Percentiles rank a stretch among this genome's conserved stretches.
These are phyloP conservation scores for Parelbella ahira DNA, from an alignment of 2,888 invertebrate species.

Conservation along the genomic window DNA sequence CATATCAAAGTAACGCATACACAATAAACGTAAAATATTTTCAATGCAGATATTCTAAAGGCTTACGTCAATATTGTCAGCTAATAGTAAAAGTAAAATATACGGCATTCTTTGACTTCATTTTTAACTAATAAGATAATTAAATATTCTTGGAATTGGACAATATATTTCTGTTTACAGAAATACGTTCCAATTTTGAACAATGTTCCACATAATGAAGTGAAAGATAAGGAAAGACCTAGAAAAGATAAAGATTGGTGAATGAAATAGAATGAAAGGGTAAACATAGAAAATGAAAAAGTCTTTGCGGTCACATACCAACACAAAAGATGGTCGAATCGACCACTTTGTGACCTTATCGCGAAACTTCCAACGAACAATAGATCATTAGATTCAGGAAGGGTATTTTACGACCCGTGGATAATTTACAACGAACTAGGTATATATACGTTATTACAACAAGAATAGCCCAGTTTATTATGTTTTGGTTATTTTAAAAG, in stretches of 20 bases:
- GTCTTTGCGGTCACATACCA: conserved; percentile 6
- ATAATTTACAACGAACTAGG: conserved; percentile 19
- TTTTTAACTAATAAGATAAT: conserved; percentile 1
- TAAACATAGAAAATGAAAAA: no score
- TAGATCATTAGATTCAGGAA: conserved; percentile 18
- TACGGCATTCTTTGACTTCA: conserved; percentile 10
- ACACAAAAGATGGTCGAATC: conserved; percentile 7
- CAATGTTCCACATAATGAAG: conserved; percentile 10
- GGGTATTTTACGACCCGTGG: conserved; percentile 13
- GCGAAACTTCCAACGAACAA: conserved; percentile 17
- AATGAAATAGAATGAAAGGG: conserved; percentile 17
- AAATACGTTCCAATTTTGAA: conserved; percentile 14
- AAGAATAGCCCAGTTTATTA: conserved; percentile 4
- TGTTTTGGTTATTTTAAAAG: conserved; percentile 6
- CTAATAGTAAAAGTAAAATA: no score
- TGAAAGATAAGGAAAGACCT: conserved; percentile 19
- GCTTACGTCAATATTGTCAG: no score
- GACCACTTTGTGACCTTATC: conserved; percentile 18
- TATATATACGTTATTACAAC: conserved; percentile 3
- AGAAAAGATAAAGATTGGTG: conserved; percentile 13
- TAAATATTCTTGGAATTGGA: conserved; percentile 9
- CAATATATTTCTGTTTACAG: neutral
- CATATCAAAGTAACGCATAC: no score
- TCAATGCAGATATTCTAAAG: no score
- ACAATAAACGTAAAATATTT: no score